These are phyloP conservation scores for Agonopterix alstromeriana DNA, from an alignment of 2,888 invertebrate species.

Conservation along the genomic window DNA sequence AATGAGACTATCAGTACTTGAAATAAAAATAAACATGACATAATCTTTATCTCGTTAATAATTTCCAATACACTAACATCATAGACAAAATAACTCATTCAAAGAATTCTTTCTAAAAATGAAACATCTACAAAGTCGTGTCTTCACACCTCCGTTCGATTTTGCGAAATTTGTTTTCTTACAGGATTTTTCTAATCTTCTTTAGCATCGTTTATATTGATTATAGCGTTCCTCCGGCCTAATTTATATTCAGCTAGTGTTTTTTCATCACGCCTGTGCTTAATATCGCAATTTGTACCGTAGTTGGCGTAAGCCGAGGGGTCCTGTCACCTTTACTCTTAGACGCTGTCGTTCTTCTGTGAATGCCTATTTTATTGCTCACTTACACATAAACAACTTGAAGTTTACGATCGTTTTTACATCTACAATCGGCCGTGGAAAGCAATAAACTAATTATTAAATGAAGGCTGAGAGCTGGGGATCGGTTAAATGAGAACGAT, in stretches of 20 bases:
- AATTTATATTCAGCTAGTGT: slow-evolving; percentile 78
- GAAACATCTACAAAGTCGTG: not conserved
- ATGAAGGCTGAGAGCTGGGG: slow-evolving; percentile 31
- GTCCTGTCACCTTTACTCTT: slow-evolving; percentile 64
- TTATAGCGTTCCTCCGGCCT: slow-evolving; percentile 72
- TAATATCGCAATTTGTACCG: slow-evolving; percentile 76
- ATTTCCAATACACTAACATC: no score
- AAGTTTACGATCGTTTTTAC: slow-evolving; percentile 48
- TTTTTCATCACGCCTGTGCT: slow-evolving; percentile 77
- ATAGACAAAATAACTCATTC: no score
- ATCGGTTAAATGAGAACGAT: slow-evolving; percentile 9
- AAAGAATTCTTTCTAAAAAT: no score
- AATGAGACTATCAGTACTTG: no score
- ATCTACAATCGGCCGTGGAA: slow-evolving; percentile 34
- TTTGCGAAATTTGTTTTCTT: slow-evolving; percentile 70
- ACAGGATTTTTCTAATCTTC: slow-evolving; percentile 76
- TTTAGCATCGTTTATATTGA: slow-evolving; percentile 77
- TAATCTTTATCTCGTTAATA: no score
- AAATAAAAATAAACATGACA: no score
- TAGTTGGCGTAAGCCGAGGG: slow-evolving; percentile 71
- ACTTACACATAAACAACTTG: slow-evolving; percentile 55
- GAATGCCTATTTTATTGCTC: slow-evolving; percentile 57
- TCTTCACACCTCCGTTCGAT: slow-evolving; percentile 46
- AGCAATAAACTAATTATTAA: slow-evolving; percentile 50
- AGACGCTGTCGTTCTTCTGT: slow-evolving; percentile 46